These are phyloP conservation scores for Trachythela sp. DNA, from an alignment of 64 coral and sea anemone genomes.

Conservation along the genomic window DNA sequence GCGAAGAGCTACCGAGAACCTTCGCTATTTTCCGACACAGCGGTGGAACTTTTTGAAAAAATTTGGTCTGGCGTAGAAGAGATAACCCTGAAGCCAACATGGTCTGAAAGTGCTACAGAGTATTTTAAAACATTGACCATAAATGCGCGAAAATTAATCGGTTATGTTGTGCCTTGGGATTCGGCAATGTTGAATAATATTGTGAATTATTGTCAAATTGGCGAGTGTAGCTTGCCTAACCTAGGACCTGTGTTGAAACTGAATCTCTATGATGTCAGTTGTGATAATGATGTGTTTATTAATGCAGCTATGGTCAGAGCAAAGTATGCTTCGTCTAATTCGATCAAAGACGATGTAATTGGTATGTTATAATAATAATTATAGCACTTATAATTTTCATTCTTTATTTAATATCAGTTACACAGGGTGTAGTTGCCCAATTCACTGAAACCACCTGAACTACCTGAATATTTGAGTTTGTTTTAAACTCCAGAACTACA, in stretches of 20 bases:
- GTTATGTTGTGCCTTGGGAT: conserved; percentile 58
- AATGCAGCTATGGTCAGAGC: conserved; percentile 70
- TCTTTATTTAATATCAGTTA: too few relatives aligned
- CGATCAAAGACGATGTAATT: background rate
- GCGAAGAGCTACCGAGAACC: background rate
- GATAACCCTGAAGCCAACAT: background rate
- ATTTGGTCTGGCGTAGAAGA: background rate
- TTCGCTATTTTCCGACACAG: background rate
- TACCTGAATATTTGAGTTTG: too few relatives aligned
- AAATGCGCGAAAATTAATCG: conserved; percentile 48
- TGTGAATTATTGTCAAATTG: background rate
- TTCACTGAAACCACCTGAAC: too few relatives aligned
- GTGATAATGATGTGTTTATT: conserved; percentile 68
- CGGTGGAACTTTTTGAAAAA: background rate
- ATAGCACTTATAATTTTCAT: too few relatives aligned
- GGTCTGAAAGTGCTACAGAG: conserved; percentile 41
- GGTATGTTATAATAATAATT: background rate
- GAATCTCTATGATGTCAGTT: conserved; percentile 70
- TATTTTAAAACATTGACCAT: conserved; percentile 55
- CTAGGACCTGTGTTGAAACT: conserved; percentile 54
- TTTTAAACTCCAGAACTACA: too few relatives aligned
- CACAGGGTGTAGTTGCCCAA: too few relatives aligned
- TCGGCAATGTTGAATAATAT: background rate
- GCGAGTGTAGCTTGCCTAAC: background rate
- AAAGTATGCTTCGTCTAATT: conserved; percentile 43